Percentiles rank a stretch among this genome's conserved stretches.
Evolutionary conservation across 2,113 vertebrate species (phyloP).

Genomic region (Felis chaus): DNA sequence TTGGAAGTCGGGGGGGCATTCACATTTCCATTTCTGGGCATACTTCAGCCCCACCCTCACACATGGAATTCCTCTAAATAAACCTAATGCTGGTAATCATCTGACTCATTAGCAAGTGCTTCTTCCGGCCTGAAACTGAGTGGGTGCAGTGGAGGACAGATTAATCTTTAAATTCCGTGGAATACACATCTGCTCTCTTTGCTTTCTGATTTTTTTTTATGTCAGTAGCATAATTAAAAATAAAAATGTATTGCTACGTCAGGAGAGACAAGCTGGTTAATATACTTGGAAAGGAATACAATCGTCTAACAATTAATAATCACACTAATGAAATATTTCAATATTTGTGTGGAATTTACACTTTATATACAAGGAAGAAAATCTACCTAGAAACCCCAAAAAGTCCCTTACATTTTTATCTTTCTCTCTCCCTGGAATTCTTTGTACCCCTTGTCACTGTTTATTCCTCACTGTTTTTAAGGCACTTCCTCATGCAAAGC

Average conservation of each 20-base stretch:
- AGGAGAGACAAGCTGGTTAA: constrained; percentile 52
- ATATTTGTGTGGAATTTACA: constrained; percentile 1
- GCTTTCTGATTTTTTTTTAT: constrained; percentile 61
- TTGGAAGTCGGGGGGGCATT: constrained; percentile 1
- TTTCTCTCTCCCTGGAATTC: not conserved
- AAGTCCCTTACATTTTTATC: not conserved
- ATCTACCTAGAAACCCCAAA: not conserved
- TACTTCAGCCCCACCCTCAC: constrained; percentile 50
- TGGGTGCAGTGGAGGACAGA: constrained; percentile 61
- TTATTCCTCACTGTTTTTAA: constrained; percentile 2
- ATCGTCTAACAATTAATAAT: constrained; percentile 56
- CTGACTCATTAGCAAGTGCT: constrained; percentile 74
- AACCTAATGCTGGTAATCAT: constrained; percentile 65
- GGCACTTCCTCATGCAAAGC: not conserved
- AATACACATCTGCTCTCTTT: constrained; percentile 71
- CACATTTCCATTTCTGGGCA: constrained; percentile 60
- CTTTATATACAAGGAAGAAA: constrained; percentile 30
- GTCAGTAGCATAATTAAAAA: constrained; percentile 64
- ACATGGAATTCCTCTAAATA: constrained; percentile 67
- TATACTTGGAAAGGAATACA: constrained; percentile 47
- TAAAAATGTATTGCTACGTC: constrained; percentile 61
- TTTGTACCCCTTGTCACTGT: not conserved
- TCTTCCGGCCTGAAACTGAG: constrained; percentile 69
- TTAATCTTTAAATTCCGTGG: constrained; percentile 43
- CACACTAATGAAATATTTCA: constrained; percentile 43